Percentiles rank a stretch among this genome's conserved stretches.
These are phyloP conservation scores for Hippopotamyrus pictus DNA, from an alignment of 2,797 vertebrate species.

Conservation along the genomic window DNA sequence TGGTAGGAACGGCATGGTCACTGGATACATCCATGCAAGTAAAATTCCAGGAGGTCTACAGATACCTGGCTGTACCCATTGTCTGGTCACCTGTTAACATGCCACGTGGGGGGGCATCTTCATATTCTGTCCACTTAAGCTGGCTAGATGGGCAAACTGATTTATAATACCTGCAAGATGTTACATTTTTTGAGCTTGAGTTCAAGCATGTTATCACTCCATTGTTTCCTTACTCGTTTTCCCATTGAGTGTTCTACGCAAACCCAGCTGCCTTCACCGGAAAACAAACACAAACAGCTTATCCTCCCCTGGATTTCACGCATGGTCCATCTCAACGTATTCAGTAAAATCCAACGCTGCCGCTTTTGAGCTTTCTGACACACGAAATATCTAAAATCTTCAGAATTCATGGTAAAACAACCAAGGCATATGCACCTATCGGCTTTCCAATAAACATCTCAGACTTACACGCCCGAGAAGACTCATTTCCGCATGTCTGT, in stretches of 20 bases:
- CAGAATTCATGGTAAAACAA: background rate
- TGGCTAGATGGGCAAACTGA: background rate
- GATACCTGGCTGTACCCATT: background rate
- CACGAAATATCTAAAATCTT: background rate
- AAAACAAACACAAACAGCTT: background rate
- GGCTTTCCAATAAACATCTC: background rate
- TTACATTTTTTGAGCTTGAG: background rate
- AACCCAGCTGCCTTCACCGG: background rate
- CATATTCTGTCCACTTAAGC: background rate
- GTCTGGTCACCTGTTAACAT: background rate
- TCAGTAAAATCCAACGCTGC: background rate
- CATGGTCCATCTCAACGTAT: background rate
- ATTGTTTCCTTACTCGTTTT: background rate
- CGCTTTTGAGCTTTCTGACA: background rate
- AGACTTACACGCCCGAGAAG: background rate
- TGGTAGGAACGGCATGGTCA: background rate
- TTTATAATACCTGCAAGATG: background rate
- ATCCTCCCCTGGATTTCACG: background rate
- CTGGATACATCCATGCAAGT: background rate
- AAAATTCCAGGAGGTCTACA: background rate
- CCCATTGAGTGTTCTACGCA: background rate
- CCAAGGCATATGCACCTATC: background rate
- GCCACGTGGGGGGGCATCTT: background rate
- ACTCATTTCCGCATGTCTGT: background rate
- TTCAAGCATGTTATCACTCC: background rate